Evolutionary conservation across 2,888 invertebrate species (phyloP), one percentile per base, ranked within the genome.

Genomic region (Drosophila nigritarsus): DNA sequence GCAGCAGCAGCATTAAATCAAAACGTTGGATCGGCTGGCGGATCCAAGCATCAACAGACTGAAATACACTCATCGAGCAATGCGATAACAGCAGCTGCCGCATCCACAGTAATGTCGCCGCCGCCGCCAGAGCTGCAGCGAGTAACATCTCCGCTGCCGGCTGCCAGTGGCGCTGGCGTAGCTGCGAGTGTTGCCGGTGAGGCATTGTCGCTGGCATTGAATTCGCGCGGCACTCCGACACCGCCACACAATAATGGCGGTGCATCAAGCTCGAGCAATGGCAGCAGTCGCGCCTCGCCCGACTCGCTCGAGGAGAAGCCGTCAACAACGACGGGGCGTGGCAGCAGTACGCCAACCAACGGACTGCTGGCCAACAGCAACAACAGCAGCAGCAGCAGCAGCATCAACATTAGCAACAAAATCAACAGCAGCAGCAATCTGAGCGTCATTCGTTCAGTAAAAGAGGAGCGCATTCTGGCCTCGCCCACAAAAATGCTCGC

Each of bases 371-470:
- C 73, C 64, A 60, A 49, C 61, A 73, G 61, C 7, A 72, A 53
- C 6, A 72, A 54, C 65, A 69, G 62, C 40, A 67, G 66, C 63
- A 74, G 65, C 29, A 65, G 68, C 60, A 78, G 73, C 32, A 54
- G 69, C 29, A 71, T 36, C 54, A 75, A 20, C 55, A 51, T 45
- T 53, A 55, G 38, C 55, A 62, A 56, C 78, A 67, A 64, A 54
- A 36, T 54, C 36, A 54, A 36, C 27, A 54, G 54, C 54, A 54
- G 27, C 49, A 67, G 88, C 65, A 91, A 90, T 65, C 80, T 91
- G 75, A 93, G 93, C 86, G 93, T 93, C 63, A 93, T 93, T 78
- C 92, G 93, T 50, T 92, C 92, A 0, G 92, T 93, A 3, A 93
- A 93, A 73, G 92, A 93, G 76, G 93, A 93, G 74, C 91, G 92